Evolutionary conservation across 2,113 vertebrate species (phyloP).

Genomic region (Ellobius talpinus): DNA sequence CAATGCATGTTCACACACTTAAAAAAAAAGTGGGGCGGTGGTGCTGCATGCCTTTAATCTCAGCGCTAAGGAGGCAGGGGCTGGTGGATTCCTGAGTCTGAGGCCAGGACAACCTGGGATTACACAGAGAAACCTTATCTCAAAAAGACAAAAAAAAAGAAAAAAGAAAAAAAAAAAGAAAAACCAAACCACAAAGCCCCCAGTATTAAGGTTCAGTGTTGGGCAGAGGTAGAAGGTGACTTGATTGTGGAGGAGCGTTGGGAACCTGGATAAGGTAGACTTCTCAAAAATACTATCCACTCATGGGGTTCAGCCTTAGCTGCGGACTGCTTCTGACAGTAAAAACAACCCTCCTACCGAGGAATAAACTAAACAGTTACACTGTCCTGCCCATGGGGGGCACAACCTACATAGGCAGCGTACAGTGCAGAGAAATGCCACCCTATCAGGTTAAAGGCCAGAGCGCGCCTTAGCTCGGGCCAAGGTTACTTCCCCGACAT

Average conservation of each 20-base stretch:
- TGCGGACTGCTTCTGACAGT: conserved; percentile 26
- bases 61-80: neutral
- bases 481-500: neutral
- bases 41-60: neutral
- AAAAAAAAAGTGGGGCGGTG: neutral
- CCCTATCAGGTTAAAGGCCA: neutral
- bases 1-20: neutral
- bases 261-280: neutral
- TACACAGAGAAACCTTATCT: neutral
- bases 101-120: neutral
- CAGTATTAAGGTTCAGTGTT: neutral
- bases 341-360: neutral
- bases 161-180: no score
- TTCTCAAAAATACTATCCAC: conserved; percentile 7
- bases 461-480: neutral
- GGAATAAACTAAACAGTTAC: conserved; percentile 34
- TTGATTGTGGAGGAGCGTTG: neutral
- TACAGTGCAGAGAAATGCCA: neutral
- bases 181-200: neutral
- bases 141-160: neutral
- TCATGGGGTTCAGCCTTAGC: neutral
- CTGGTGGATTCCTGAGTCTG: neutral
- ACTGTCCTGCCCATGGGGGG: neutral
- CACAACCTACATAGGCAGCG: neutral
- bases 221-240: neutral